Base-by-base conservation (phyloP, 2,888 invertebrate genomes). In the Drosophila siamana region DNA sequence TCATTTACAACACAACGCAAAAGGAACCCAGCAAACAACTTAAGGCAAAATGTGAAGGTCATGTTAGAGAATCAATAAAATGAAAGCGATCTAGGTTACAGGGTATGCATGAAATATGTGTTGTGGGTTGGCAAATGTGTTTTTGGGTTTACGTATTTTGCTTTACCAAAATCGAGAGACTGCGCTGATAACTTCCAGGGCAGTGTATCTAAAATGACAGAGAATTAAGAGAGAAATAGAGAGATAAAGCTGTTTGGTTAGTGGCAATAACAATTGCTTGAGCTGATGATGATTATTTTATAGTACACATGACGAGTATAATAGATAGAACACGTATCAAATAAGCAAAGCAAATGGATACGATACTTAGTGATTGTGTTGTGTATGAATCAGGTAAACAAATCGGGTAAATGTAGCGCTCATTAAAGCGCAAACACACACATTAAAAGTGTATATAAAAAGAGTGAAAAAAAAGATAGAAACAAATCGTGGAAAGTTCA, bases 161-260 rank as follows among this genome's bases (percentile, higher is more conserved):
- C 48, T 71, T 87, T 85, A 85, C 88, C 86, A 71, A 73, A 57
- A 69, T 70, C 28, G 74, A 79, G 62, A 78, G 76, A 79, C 79
- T 86, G 68, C 81, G 83, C 78, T 79, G 81, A 72, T 70, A 79
- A 59, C 66, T 69, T 61, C 80, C 74, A 74, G 89, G 75, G 81
- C 83, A 84, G 76, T 90, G 78, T 71, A 90, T 80, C 91, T 90
- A 88, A 72, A 90, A 90, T 74, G 80, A 90, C 63, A 90, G 47
- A 74, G 73, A 80, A 65, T 71, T n/a, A n/a, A n/a, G n/a, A n/a
- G n/a, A 78, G 67, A 77, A 68, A 68, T 56, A 62, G n/a, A 72
- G 56, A 74, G 38, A 71, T 33, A 64, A 60, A 54, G 56, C 69
- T 67, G 22, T 65, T 44, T 16, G 16, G 59, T 48, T 41, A 61